A percentile compares a stretch with the other conserved stretches of the same genome.
phyloP scores from a whole-genome alignment of 1,140 invertebrate genomes.

The Meloidogyne exigua region DNA sequence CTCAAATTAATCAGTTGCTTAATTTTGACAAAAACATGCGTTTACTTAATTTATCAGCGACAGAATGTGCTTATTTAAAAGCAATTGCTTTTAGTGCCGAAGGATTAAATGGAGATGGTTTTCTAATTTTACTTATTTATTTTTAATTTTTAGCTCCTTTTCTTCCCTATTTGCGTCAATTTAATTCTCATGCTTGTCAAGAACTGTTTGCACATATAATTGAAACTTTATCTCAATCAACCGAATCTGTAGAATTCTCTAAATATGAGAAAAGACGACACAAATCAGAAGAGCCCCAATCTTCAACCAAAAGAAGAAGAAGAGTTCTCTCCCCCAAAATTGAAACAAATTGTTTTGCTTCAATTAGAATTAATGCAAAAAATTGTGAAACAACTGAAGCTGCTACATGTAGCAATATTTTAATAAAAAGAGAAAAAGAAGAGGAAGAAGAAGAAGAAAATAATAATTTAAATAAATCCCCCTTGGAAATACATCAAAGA shows the following conservation, averaged over 20 bases:
- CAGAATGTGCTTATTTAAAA: slow-evolving; percentile 85
- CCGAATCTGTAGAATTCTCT: background rate
- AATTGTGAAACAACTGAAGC: background rate
- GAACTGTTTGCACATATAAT: slow-evolving; percentile 71
- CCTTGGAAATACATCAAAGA: background rate
- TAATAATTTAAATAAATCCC: background rate
- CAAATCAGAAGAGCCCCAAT: background rate
- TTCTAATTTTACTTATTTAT: background rate
- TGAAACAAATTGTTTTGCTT: background rate
- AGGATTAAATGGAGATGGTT: slow-evolving; percentile 25
- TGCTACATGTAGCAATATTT: slow-evolving; percentile 18
- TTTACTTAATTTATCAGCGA: slow-evolving; percentile 76
- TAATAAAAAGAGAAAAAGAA: slow-evolving; percentile 27
- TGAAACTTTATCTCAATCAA: slow-evolving; percentile 19
- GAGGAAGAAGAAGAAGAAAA: background rate
- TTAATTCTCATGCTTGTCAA: slow-evolving; percentile 75
- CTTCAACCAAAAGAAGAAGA: background rate
- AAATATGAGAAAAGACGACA: background rate
- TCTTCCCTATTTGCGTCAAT: slow-evolving; percentile 69
- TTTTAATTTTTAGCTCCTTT: slow-evolving; percentile 14
- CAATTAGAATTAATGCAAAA: background rate
- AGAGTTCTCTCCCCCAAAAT: background rate
- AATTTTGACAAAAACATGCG: slow-evolving; percentile 73
- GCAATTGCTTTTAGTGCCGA: slow-evolving; percentile 72
- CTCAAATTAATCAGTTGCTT: slow-evolving; percentile 67